phyloP scores from a whole-genome alignment of 2,797 vertebrate genomes.

The Coccyzus lansbergi region DNA sequence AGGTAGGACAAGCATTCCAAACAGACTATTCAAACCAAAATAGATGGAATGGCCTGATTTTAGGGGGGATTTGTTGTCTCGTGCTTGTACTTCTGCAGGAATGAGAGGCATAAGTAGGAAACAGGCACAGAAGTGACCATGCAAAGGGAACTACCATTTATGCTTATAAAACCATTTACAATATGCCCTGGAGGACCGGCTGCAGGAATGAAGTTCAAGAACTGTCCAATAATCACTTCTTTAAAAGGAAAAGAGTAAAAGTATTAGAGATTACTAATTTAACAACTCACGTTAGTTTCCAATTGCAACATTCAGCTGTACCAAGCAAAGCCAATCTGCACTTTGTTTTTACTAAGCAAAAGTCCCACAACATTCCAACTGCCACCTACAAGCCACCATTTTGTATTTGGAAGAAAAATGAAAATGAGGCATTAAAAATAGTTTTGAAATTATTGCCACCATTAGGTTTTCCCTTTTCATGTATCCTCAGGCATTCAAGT shows the following conservation, averaged over 20 bases:
- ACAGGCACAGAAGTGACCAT: not conserved
- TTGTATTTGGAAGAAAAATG: not conserved
- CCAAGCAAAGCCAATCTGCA: not conserved
- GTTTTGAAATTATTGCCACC: not conserved
- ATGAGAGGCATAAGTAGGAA: not conserved
- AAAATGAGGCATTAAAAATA: not conserved
- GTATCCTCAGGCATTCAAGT: not conserved
- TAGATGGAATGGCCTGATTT: not conserved
- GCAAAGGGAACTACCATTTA: not conserved
- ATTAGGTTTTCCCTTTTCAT: not conserved
- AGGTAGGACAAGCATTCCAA: not conserved
- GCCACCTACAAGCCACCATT: not conserved
- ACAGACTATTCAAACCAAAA: not conserved
- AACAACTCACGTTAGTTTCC: not conserved
- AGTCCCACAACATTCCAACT: not conserved
- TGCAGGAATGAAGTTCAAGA: not conserved
- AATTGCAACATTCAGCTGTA: not conserved
- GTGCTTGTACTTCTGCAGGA: not conserved
- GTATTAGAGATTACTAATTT: not conserved
- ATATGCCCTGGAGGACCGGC: not conserved
- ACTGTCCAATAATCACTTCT: not conserved
- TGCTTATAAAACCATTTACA: not conserved
- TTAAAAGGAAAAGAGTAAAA: not conserved
- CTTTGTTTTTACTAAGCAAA: not conserved
- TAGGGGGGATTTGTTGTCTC: not conserved